These are phyloP conservation scores for Pediacus dermestoides DNA, from an alignment of 2,888 invertebrate genomes.

Conservation along the genomic window DNA sequence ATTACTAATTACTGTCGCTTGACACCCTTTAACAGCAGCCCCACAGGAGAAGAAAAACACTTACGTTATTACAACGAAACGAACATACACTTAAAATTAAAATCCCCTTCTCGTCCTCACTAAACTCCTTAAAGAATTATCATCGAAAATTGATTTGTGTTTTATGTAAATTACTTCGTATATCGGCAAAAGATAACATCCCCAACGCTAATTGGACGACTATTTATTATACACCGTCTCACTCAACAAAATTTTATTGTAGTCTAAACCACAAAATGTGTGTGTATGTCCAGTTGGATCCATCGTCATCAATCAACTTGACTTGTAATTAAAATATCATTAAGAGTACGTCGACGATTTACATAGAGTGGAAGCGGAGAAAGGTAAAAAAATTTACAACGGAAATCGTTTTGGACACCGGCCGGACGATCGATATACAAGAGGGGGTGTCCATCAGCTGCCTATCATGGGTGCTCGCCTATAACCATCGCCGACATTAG, in stretches of 20 bases:
- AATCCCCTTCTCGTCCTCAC: background rate
- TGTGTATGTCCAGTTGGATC: too few relatives aligned
- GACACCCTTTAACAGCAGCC: too few relatives aligned
- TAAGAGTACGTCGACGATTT: conserved; percentile 34
- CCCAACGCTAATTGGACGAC: conserved; percentile 31
- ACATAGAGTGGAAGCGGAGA: conserved; percentile 10
- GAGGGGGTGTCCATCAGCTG: background rate
- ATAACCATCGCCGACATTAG: background rate
- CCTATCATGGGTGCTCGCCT: background rate
- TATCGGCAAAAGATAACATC: conserved; percentile 27
- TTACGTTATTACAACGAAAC: too few relatives aligned
- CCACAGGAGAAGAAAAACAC: too few relatives aligned
- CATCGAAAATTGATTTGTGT: conserved; percentile 33
- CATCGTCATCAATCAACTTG: conserved; percentile 35
- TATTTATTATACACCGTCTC: too few relatives aligned
- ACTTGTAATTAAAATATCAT: conserved; percentile 43
- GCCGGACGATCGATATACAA: too few relatives aligned
- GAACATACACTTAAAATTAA: too few relatives aligned
- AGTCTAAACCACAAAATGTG: too few relatives aligned
- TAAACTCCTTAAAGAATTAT: conserved; percentile 15
- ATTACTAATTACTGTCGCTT: too few relatives aligned
- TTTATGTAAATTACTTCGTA: conserved; percentile 36
- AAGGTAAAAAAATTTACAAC: too few relatives aligned
- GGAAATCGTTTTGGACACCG: background rate
- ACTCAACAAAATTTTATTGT: too few relatives aligned